Percentiles rank a stretch among this genome's conserved stretches.
These are phyloP conservation scores for Blastobasis lacticolella DNA, from an alignment of 2,888 invertebrate species.

Conservation along the genomic window DNA sequence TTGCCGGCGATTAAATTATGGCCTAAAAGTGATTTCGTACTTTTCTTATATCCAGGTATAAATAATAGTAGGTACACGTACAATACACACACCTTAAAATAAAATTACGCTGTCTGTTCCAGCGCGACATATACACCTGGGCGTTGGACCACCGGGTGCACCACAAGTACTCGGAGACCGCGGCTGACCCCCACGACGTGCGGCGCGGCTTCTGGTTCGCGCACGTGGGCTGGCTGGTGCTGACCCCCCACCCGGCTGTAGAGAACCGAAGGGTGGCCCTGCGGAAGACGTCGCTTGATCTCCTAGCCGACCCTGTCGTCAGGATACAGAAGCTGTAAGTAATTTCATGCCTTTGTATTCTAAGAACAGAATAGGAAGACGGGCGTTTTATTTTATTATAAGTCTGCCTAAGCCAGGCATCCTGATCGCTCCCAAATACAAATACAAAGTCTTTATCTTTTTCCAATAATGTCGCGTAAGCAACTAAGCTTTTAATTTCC, in stretches of 20 bases:
- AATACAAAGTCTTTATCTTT: no score
- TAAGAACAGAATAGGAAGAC: no score
- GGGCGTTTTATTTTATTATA: no score
- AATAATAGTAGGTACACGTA: no score
- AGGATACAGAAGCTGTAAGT: slow-evolving; percentile 82
- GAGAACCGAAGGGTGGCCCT: slow-evolving; percentile 77
- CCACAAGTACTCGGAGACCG: slow-evolving; percentile 91
- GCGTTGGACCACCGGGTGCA: slow-evolving; percentile 90
- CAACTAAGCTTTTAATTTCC: no score
- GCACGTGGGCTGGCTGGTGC: slow-evolving; percentile 93
- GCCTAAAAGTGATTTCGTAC: no score
- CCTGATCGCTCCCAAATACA: no score
- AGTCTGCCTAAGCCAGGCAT: no score
- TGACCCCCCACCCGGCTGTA: slow-evolving; percentile 88
- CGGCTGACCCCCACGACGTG: slow-evolving; percentile 89
- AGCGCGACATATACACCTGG: slow-evolving; percentile 91
- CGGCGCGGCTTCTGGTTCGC: slow-evolving; percentile 92
- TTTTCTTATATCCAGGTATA: no score
- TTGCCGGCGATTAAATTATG: no score
- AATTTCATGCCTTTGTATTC: not conserved
- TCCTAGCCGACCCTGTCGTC: slow-evolving; percentile 82
- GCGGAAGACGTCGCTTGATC: slow-evolving; percentile 77
- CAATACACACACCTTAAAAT: no score
- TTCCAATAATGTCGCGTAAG: no score
- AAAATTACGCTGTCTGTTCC: slow-evolving; percentile 22